Conservation (phyloP, 2,797 vertebrate species). For the Petrocephalus schoutedeni region DNA sequence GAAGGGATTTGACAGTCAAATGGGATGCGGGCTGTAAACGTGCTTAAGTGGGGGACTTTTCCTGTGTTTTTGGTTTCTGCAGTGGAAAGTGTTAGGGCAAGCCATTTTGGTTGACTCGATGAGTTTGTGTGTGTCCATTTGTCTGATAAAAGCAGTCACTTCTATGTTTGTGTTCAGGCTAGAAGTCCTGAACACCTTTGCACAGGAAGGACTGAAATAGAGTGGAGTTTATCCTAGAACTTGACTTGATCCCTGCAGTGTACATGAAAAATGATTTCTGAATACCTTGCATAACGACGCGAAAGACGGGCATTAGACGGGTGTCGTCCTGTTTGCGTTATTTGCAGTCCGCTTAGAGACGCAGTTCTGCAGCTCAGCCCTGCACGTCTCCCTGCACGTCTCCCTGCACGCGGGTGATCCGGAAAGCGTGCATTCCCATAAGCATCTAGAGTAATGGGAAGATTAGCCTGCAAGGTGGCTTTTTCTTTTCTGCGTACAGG, state of each 20-base stretch:
- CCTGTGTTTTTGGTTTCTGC: background rate
- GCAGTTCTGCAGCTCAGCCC: background rate
- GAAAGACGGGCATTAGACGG: background rate
- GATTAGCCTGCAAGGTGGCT: background rate
- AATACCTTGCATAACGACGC: background rate
- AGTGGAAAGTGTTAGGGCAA: background rate
- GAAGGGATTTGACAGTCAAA: constrained; percentile 24
- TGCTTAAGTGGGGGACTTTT: background rate
- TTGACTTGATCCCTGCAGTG: background rate
- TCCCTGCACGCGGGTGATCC: background rate
- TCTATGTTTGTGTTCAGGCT: background rate
- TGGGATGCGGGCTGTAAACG: background rate
- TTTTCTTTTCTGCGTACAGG: background rate
- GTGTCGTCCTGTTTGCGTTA: background rate
- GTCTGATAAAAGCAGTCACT: background rate
- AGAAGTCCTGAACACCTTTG: background rate
- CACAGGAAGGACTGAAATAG: background rate
- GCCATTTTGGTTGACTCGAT: background rate
- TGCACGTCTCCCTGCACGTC: background rate
- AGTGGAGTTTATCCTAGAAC: background rate
- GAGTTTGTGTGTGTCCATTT: background rate
- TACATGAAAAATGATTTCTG: background rate
- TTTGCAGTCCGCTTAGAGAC: background rate
- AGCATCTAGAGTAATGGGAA: background rate
- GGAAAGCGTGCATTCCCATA: background rate